phyloP scores from a whole-genome alignment of 2,888 invertebrate genomes.

The Ormyrus rosae region DNA sequence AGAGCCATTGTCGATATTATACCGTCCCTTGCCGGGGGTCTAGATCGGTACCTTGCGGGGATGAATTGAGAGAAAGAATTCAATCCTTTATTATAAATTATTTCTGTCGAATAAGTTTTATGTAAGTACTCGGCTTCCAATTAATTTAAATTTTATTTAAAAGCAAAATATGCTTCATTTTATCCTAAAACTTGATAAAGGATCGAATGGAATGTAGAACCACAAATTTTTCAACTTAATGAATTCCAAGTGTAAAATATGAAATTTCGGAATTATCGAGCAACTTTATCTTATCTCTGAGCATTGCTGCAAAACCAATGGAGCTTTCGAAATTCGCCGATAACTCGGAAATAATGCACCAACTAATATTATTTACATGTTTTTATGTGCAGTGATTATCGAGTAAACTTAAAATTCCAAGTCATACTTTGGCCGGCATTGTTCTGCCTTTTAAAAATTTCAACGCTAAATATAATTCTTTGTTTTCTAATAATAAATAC shows the following conservation, averaged over 20 bases:
- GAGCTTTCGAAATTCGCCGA: background rate
- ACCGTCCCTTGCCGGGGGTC: background rate
- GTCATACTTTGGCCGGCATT: background rate
- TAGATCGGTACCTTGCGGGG: too few species aligned
- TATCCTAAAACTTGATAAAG: constrained; percentile 18
- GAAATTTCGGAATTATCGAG: background rate
- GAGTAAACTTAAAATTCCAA: background rate
- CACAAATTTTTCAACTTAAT: constrained; percentile 4
- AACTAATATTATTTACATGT: too few species aligned
- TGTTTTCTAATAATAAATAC: too few species aligned
- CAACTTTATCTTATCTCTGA: background rate
- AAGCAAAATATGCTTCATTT: constrained; percentile 15
- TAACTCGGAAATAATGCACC: background rate
- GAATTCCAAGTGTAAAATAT: background rate
- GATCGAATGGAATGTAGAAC: background rate
- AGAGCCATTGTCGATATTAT: too few species aligned
- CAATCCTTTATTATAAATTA: too few species aligned
- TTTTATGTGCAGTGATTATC: background rate
- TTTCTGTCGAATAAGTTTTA: too few species aligned
- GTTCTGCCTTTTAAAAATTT: too few species aligned
- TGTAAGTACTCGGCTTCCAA: too few species aligned
- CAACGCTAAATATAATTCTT: too few species aligned
- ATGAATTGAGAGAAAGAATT: too few species aligned
- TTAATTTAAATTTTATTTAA: too few species aligned
- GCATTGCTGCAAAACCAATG: background rate